Evolutionary conservation across 1,140 invertebrate species (phyloP).

Genomic region (Euwallacea similis): DNA sequence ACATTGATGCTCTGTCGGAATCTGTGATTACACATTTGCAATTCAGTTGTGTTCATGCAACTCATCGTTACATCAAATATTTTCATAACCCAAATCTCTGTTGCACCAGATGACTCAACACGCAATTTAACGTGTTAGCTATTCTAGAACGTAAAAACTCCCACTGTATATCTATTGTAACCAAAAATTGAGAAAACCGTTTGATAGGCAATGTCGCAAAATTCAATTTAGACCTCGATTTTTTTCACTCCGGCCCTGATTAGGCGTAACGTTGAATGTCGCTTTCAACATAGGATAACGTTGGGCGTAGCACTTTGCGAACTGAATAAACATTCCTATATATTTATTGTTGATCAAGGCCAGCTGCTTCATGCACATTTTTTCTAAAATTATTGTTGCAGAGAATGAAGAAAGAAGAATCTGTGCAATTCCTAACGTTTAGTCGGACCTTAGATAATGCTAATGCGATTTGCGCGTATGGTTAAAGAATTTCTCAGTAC

Average conservation of each 20-base stretch:
- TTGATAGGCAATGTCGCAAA: background rate
- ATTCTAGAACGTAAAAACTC: too few species aligned
- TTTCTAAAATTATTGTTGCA: conserved; percentile 31
- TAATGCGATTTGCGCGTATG: conserved; percentile 1
- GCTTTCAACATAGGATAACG: conserved; percentile 32
- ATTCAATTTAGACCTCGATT: conserved; percentile 6
- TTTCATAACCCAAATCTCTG: too few species aligned
- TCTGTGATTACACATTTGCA: too few species aligned
- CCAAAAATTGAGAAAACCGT: too few species aligned
- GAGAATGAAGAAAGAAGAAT: conserved; percentile 12
- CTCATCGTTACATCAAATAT: too few species aligned
- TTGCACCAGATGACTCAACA: too few species aligned
- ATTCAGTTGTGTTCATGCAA: too few species aligned
- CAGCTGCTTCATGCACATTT: conserved; percentile 34
- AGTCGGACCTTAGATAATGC: background rate
- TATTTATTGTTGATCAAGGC: conserved; percentile 36
- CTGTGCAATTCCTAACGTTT: conserved; percentile 10
- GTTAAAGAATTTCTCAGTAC: conserved; percentile 4
- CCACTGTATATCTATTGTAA: too few species aligned
- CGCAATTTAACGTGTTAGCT: too few species aligned
- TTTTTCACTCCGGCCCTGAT: conserved; percentile 22
- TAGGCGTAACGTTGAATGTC: conserved; percentile 26
- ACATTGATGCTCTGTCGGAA: too few species aligned
- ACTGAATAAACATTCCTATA: conserved; percentile 36
- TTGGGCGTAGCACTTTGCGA: conserved; percentile 30